These are phyloP conservation scores for Acleris laterana DNA, from an alignment of 2,888 invertebrate genomes.

Conservation along the genomic window DNA sequence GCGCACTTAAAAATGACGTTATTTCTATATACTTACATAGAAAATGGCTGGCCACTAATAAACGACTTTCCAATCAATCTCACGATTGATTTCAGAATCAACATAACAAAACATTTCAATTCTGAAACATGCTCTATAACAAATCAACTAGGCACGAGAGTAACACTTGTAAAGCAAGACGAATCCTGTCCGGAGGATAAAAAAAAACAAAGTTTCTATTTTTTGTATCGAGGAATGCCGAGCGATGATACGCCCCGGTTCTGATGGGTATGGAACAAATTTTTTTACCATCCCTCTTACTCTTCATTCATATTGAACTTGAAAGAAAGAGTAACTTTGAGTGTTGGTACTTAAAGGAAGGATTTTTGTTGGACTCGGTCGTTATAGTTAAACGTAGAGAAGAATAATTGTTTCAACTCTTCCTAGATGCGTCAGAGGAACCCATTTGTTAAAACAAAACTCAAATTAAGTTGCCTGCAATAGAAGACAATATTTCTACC, in stretches of 20 bases:
- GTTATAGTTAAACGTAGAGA: slow-evolving; percentile 32
- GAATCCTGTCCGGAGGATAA: slow-evolving; percentile 62
- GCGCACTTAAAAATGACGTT: no score
- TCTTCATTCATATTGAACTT: no score
- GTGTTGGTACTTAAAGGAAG: no score
- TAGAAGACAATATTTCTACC: no score
- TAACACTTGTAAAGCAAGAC: slow-evolving; percentile 73
- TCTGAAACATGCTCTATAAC: slow-evolving; percentile 53
- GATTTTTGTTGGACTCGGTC: slow-evolving; percentile 31
- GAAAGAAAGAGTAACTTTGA: no score
- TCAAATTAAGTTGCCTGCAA: not conserved
- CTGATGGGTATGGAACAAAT: slow-evolving; percentile 11
- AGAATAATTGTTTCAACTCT: slow-evolving; percentile 19
- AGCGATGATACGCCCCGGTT: slow-evolving; percentile 48
- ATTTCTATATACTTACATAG: no score
- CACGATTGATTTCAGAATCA: no score
- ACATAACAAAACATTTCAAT: no score
- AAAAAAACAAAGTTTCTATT: slow-evolving; percentile 43
- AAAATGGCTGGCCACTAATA: no score
- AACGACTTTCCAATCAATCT: no score
- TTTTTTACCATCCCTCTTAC: no score
- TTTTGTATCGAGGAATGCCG: slow-evolving; percentile 52
- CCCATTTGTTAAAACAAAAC: not conserved
- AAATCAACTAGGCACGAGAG: slow-evolving; percentile 51
- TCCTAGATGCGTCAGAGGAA: not conserved